Evolutionary conservation across 64 coral and sea anemone species (phyloP).

Genomic region (Dendronephthya gigantea): DNA sequence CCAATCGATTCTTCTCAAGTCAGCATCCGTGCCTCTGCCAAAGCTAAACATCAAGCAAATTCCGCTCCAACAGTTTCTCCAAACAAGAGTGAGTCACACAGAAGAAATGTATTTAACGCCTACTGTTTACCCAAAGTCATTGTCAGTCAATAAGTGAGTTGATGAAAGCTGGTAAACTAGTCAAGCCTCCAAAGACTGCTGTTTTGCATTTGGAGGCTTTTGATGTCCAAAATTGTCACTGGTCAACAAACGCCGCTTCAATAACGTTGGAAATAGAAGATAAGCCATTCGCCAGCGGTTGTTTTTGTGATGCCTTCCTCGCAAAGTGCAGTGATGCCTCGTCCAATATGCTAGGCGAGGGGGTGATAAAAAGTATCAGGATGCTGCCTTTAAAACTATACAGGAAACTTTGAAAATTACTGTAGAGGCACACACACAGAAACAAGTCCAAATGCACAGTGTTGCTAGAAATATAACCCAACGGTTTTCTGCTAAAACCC

Average conservation of each 20-base stretch:
- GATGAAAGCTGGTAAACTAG: background rate
- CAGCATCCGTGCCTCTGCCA: background rate
- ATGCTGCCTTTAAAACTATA: background rate
- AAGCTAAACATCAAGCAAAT: background rate
- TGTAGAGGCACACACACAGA: no score
- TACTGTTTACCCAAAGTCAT: background rate
- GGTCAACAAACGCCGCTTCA: background rate
- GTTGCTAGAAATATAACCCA: no score
- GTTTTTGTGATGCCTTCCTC: background rate
- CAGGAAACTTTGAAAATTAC: no score
- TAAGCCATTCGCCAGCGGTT: background rate
- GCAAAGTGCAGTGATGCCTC: background rate
- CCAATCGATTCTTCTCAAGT: background rate
- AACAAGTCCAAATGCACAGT: no score
- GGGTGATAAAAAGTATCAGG: background rate
- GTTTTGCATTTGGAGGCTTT: background rate
- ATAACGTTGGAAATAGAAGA: background rate
- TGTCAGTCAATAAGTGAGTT: background rate
- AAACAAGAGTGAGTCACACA: background rate
- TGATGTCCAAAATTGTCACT: background rate
- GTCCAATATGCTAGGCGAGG: background rate
- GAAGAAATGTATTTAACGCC: background rate
- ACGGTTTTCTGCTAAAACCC: no score
- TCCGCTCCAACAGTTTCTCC: background rate
- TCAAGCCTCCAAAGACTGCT: background rate